phyloP scores from a whole-genome alignment of 2,113 vertebrate species.

The Atlantisia rogersi region DNA sequence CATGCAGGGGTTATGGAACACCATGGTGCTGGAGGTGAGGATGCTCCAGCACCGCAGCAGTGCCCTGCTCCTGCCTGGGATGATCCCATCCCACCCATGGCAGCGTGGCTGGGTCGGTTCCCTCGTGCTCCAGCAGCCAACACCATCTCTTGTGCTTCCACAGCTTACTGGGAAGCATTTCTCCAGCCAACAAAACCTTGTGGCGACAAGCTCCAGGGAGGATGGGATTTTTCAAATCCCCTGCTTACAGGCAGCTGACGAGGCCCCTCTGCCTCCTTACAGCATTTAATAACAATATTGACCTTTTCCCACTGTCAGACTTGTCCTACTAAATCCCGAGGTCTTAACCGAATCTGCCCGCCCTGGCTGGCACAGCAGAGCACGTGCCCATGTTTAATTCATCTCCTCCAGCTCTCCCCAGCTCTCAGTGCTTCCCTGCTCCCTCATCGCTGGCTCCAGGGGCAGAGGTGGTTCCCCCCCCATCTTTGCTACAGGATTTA shows the following conservation, averaged over 20 bases:
- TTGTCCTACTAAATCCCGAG: constrained; percentile 59
- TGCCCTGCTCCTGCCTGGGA: background rate
- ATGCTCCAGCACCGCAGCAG: background rate
- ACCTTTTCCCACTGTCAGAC: constrained; percentile 67
- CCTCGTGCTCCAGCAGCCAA: too few species aligned
- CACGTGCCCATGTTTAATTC: constrained; percentile 70
- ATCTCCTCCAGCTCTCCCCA: background rate
- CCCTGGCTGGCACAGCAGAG: constrained; percentile 34
- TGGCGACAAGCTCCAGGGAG: background rate
- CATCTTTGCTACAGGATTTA: background rate
- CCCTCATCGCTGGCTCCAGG: too few species aligned
- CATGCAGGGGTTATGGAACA: accelerated
- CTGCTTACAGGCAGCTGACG: background rate
- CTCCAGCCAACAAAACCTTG: background rate
- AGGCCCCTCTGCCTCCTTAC: constrained; percentile 40
- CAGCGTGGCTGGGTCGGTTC: accelerated
- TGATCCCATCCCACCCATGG: background rate
- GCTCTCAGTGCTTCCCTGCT: background rate
- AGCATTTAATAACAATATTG: constrained; percentile 34
- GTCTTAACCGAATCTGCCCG: constrained; percentile 61
- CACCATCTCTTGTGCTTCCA: background rate
- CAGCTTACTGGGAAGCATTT: background rate
- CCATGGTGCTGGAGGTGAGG: background rate
- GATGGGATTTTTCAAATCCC: constrained; percentile 20
- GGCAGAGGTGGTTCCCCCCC: too few species aligned